phyloP scores from a whole-genome alignment of 2,888 invertebrate species.

The Merodon equestris region DNA sequence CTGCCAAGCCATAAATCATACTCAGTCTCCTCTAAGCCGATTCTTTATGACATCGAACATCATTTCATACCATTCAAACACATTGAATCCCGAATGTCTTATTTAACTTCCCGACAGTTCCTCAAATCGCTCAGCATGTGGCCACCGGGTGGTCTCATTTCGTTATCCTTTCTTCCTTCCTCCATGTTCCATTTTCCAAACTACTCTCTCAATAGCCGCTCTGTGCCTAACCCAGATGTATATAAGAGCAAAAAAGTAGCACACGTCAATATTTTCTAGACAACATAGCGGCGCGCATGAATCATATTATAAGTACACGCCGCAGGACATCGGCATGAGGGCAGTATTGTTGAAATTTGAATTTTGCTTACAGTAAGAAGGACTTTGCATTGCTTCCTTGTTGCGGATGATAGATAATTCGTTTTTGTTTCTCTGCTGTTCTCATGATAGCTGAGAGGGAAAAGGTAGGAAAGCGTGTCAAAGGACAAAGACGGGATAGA shows the following conservation, averaged over 20 bases:
- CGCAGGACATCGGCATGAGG: constrained; percentile 48
- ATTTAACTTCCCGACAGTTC: constrained; percentile 51
- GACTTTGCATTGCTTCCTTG: no score
- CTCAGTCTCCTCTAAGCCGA: constrained; percentile 59
- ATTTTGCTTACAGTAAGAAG: constrained; percentile 60
- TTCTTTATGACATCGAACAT: constrained; percentile 60
- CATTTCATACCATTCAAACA: no score
- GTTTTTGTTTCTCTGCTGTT: constrained; percentile 32
- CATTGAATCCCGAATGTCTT: constrained; percentile 28
- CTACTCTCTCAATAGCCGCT: constrained; percentile 5
- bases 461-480: constrained; percentile 44
- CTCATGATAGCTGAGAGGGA: constrained; percentile 17
- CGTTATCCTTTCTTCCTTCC: constrained; percentile 47
- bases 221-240: constrained; percentile 41
- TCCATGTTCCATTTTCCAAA: constrained; percentile 26
- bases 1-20: constrained; percentile 50
- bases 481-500: constrained; percentile 38
- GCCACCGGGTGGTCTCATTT: constrained; percentile 62
- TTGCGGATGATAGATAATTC: constrained; percentile 28
- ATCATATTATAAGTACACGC: constrained; percentile 64
- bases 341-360: constrained; percentile 26
- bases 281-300: constrained; percentile 58
- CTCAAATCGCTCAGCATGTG: constrained; percentile 61
- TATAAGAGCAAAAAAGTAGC: constrained; percentile 53
- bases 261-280: constrained; percentile 63